Evolutionary conservation across 2,888 invertebrate species (phyloP).

Genomic region (Drosophila hamatofila): DNA sequence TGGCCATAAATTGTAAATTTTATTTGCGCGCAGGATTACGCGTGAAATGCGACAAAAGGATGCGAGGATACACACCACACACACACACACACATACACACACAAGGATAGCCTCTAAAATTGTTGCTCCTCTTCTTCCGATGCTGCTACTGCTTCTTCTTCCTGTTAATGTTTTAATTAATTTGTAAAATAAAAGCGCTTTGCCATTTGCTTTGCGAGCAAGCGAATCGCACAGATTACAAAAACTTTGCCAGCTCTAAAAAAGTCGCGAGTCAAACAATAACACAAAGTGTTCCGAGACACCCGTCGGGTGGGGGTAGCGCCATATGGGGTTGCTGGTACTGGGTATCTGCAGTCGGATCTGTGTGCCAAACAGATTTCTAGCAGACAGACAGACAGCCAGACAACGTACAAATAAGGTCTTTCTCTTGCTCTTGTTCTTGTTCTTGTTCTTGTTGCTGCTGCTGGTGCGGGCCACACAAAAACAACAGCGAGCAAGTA

Average conservation of each 20-base stretch:
- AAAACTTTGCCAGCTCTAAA: conserved; percentile 36
- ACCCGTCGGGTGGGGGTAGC: background rate
- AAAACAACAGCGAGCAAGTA: conserved; percentile 25
- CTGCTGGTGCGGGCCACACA: conserved; percentile 11
- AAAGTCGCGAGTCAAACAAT: conserved; percentile 36
- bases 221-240: conserved; percentile 41
- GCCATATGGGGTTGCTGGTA: background rate
- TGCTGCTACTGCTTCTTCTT: background rate
- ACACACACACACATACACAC: background rate
- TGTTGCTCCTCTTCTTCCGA: conserved; percentile 2
- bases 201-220: conserved; percentile 29
- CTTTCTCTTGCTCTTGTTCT: conserved; percentile 43
- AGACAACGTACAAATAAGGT: conserved; percentile 67
- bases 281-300: conserved; percentile 31
- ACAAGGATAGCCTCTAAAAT: conserved; percentile 21
- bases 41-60: conserved; percentile 37
- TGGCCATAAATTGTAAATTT: conserved; percentile 68
- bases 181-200: conserved; percentile 62
- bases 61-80: conserved; percentile 5
- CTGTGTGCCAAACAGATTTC: conserved; percentile 68
- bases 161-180: conserved; percentile 73
- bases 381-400: conserved; percentile 15
- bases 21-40: conserved; percentile 61
- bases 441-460: conserved; percentile 46
- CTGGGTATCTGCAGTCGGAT: conserved; percentile 33